Evolutionary conservation across 2,113 vertebrate species (phyloP).

Genomic region (Sorex fumeus): DNA sequence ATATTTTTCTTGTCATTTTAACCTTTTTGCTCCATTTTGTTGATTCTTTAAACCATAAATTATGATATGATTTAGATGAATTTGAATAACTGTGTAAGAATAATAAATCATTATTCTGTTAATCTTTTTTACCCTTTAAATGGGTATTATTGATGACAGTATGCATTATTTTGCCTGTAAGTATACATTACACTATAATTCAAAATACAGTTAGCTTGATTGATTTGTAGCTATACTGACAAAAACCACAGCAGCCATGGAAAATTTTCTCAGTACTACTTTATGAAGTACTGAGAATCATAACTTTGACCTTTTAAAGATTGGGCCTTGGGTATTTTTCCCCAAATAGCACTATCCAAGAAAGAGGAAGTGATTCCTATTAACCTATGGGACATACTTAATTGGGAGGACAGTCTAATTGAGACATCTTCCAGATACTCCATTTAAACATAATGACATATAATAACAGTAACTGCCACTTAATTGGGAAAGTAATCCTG

Average conservation of each 20-base stretch:
- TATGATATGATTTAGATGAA: background rate
- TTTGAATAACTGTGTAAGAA: background rate
- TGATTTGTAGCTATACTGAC: slow-evolving; percentile 41
- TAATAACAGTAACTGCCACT: slow-evolving; percentile 71
- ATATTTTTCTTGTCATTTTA: slow-evolving; percentile 25
- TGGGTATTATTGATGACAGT: background rate
- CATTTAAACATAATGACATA: slow-evolving; percentile 74
- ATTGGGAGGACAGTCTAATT: slow-evolving; percentile 72
- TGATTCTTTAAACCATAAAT: slow-evolving; percentile 36
- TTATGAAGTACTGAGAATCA: slow-evolving; percentile 56
- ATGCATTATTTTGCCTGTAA: slow-evolving; percentile 29
- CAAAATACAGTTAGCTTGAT: background rate
- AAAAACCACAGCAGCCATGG: slow-evolving; percentile 31
- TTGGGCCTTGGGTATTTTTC: slow-evolving; percentile 44
- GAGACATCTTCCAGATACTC: slow-evolving; percentile 81
- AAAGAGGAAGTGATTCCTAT: slow-evolving; percentile 74
- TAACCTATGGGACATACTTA: slow-evolving; percentile 70
- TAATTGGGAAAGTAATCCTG: slow-evolving; percentile 74
- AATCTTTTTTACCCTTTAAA: background rate
- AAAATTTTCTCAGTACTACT: slow-evolving; percentile 52
- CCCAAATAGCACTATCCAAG: slow-evolving; percentile 58
- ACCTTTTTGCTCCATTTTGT: slow-evolving; percentile 25
- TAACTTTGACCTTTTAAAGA: slow-evolving; percentile 70
- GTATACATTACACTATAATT: background rate
- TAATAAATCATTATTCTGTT: background rate